Percentiles rank a stretch among this genome's conserved stretches.
Evolutionary conservation across 2,113 vertebrate species (phyloP).

Genomic region (Mesitornis unicolor): DNA sequence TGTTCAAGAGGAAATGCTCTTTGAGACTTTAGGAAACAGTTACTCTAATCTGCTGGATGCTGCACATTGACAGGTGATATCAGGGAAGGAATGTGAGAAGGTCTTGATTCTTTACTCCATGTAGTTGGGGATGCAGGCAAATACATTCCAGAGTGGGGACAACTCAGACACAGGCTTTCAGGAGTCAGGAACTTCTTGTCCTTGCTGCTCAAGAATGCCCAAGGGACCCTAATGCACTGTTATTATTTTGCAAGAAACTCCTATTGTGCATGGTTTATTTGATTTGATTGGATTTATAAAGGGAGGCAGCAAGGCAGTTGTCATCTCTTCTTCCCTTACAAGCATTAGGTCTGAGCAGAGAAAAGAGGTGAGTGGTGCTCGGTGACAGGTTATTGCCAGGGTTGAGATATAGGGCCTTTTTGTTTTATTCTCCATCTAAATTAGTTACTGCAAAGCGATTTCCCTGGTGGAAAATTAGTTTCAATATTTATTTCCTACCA

Average conservation of each 20-base stretch:
- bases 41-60: not conserved
- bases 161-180: not conserved
- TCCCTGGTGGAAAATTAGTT: constrained; percentile 52
- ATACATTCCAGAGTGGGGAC: not conserved
- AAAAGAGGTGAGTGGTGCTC: not conserved
- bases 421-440: constrained; percentile 54
- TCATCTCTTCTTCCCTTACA: not conserved
- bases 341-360: not conserved
- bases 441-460: constrained; percentile 56
- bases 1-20: not conserved
- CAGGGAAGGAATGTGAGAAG: not conserved
- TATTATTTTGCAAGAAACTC: not conserved
- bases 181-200: not conserved
- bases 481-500: constrained; percentile 61
- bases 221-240: not conserved
- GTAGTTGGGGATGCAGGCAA: not conserved
- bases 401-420: constrained; percentile 35
- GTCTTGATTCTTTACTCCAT: not conserved
- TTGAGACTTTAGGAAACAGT: not conserved
- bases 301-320: not conserved
- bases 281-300: not conserved
- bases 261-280: not conserved
- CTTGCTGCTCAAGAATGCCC: not conserved
- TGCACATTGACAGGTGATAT: not conserved
- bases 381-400: constrained; percentile 5